phyloP scores from a whole-genome alignment of 2,797 vertebrate genomes.

The Pempheris klunzingeri region DNA sequence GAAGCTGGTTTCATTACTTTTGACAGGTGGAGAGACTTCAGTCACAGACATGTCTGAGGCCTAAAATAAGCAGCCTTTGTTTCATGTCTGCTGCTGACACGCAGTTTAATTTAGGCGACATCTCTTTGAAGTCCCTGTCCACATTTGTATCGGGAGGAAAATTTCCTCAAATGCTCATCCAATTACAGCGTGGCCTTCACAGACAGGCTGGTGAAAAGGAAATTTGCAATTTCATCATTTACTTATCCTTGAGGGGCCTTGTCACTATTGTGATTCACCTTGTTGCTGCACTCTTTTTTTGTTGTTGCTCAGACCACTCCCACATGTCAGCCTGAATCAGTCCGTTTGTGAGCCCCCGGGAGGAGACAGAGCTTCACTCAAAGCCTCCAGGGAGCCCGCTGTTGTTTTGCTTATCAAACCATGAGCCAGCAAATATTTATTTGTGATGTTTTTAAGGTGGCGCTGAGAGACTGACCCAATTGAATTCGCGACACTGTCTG shows the following conservation, averaged over 20 bases:
- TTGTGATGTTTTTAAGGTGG: slow-evolving; percentile 36
- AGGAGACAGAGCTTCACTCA: slow-evolving; percentile 31
- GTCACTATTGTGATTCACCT: slow-evolving; percentile 62
- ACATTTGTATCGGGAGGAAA: slow-evolving; percentile 30
- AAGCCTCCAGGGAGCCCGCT: slow-evolving; percentile 38
- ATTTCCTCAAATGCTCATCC: slow-evolving; percentile 49
- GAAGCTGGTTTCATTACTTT: slow-evolving; percentile 40
- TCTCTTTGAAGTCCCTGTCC: slow-evolving; percentile 57
- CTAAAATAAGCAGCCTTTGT: slow-evolving; percentile 50
- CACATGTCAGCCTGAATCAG: slow-evolving; percentile 54
- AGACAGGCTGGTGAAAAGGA: slow-evolving; percentile 37
- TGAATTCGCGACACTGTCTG: slow-evolving; percentile 35
- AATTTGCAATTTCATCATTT: slow-evolving; percentile 54
- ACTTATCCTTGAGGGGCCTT: slow-evolving; percentile 40
- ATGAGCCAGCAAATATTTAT: slow-evolving; percentile 54
- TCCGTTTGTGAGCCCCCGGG: slow-evolving; percentile 35
- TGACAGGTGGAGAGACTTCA: slow-evolving; percentile 53
- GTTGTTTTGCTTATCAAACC: slow-evolving; percentile 51
- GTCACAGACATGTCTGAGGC: slow-evolving; percentile 27
- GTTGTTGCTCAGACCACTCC: slow-evolving; percentile 32
- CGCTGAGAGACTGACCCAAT: slow-evolving; percentile 28
- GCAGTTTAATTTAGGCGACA: slow-evolving; percentile 48
- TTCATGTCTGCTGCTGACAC: slow-evolving; percentile 30
- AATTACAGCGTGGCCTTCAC: slow-evolving; percentile 52
- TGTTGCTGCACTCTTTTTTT: slow-evolving; percentile 45